Evolutionary conservation across 1,140 invertebrate species (phyloP).

Genomic region (Drosophila pachea): DNA sequence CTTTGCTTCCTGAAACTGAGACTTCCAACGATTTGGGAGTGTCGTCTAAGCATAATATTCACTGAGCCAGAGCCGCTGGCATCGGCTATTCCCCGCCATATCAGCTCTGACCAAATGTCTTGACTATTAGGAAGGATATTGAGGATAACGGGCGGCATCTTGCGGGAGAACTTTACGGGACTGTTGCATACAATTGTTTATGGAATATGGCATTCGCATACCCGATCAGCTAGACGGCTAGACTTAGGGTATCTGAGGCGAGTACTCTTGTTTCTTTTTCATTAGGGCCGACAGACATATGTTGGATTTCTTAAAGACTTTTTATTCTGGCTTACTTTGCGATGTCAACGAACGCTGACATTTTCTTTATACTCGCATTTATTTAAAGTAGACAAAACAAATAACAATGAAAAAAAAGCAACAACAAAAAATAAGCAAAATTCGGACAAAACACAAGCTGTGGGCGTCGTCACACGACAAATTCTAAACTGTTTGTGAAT

Average conservation of each 20-base stretch:
- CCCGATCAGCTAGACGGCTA: background rate
- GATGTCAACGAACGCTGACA: conserved; percentile 71
- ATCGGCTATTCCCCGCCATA: too few species aligned
- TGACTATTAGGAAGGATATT: too few species aligned
- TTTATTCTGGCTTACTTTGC: conserved; percentile 51
- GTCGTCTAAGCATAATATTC: too few species aligned
- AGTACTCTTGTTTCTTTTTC: conserved; percentile 16
- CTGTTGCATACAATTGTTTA: too few species aligned
- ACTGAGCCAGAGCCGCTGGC: too few species aligned
- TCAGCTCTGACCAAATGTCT: too few species aligned
- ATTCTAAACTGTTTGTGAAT: conserved; percentile 66
- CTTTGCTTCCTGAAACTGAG: conserved; percentile 2
- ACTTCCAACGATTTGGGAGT: background rate
- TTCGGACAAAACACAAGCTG: conserved; percentile 59
- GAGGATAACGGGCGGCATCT: too few species aligned
- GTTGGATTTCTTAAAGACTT: conserved; percentile 51
- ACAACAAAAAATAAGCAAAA: conserved; percentile 55
- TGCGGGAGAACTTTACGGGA: too few species aligned
- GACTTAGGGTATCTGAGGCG: background rate
- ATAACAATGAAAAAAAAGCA: conserved; percentile 37
- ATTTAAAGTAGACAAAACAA: conserved; percentile 75
- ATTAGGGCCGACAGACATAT: conserved; percentile 51
- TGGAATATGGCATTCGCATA: too few species aligned
- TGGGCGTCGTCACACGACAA: conserved; percentile 50
- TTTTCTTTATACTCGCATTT: conserved; percentile 68